phyloP scores from a whole-genome alignment of 1,140 invertebrate genomes.

The Globodera rostochiensis region DNA sequence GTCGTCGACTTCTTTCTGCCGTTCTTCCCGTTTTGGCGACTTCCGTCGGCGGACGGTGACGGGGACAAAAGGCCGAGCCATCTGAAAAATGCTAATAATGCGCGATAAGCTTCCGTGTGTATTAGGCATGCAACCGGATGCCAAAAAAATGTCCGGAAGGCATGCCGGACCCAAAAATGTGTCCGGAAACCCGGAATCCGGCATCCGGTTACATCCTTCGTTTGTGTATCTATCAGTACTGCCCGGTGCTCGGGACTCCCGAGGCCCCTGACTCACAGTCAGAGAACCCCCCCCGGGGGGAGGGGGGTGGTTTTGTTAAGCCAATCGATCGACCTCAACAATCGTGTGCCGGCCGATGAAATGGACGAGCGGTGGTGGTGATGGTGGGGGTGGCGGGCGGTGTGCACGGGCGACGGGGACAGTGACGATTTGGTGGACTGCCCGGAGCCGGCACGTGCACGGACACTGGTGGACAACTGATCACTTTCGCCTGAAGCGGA shows the following conservation, averaged over 20 bases:
- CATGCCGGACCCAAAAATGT: no score
- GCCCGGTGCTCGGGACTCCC: no score
- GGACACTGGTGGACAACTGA: not conserved
- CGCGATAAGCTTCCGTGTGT: not conserved
- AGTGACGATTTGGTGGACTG: not conserved
- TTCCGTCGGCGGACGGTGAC: not conserved
- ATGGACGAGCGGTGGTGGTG: not conserved
- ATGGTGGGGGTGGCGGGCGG: not conserved
- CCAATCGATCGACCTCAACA: not conserved
- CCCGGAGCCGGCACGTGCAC: not conserved
- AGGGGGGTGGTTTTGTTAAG: not conserved
- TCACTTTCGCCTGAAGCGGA: not conserved
- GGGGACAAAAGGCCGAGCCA: not conserved
- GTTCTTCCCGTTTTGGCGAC: not conserved
- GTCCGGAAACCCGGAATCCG: no score
- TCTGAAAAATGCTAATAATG: not conserved
- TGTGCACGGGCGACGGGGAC: not conserved
- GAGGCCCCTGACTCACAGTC: no score
- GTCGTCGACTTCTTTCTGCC: conserved; percentile 1
- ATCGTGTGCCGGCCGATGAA: conserved; percentile 3
- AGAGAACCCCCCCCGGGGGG: no score
- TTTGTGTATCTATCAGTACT: no score
- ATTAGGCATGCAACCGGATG: no score
- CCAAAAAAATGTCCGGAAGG: no score
- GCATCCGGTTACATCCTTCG: no score